Conservation (phyloP, 2,797 vertebrate species). For the Lutjanus argentimaculatus region DNA sequence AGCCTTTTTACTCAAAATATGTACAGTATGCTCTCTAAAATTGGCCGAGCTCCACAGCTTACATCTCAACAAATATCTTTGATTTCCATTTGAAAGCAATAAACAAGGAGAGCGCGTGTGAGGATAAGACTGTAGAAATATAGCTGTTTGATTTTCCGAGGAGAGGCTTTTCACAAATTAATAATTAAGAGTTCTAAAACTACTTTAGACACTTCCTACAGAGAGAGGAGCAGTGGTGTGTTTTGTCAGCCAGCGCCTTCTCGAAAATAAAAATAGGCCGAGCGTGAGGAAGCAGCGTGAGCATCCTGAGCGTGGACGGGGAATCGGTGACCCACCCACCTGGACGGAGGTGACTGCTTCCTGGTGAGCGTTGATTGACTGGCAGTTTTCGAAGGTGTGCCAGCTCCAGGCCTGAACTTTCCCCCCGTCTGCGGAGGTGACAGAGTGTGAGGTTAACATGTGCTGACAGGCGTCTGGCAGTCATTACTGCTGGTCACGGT, state of each 20-base stretch:
- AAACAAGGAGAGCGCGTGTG: constrained; percentile 46
- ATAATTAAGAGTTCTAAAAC: constrained; percentile 49
- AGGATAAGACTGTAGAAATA: constrained; percentile 49
- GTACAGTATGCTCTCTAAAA: constrained; percentile 66
- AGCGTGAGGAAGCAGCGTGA: constrained; percentile 39
- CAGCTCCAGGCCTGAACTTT: constrained; percentile 91
- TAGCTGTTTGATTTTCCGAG: constrained; percentile 48
- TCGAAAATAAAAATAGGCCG: constrained; percentile 27
- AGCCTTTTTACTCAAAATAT: constrained; percentile 64
- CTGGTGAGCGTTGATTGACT: constrained; percentile 87
- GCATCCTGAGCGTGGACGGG: constrained; percentile 8
- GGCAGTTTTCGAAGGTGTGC: constrained; percentile 85
- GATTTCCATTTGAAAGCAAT: constrained; percentile 70
- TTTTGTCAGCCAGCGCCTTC: constrained; percentile 4
- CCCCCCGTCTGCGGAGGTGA: constrained; percentile 84
- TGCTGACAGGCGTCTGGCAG: constrained; percentile 73
- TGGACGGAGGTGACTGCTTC: constrained; percentile 88
- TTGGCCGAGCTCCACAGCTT: constrained; percentile 53
- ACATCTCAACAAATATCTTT: constrained; percentile 69
- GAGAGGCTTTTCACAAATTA: constrained; percentile 55
- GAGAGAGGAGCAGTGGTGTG: constrained; percentile 5
- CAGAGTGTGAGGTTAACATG: constrained; percentile 74
- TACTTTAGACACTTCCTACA: constrained; percentile 32
- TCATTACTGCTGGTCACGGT: constrained; percentile 71
- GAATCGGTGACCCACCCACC: constrained; percentile 79